Conservation (phyloP, 2,888 invertebrate species). For the Clanis bilineata region DNA sequence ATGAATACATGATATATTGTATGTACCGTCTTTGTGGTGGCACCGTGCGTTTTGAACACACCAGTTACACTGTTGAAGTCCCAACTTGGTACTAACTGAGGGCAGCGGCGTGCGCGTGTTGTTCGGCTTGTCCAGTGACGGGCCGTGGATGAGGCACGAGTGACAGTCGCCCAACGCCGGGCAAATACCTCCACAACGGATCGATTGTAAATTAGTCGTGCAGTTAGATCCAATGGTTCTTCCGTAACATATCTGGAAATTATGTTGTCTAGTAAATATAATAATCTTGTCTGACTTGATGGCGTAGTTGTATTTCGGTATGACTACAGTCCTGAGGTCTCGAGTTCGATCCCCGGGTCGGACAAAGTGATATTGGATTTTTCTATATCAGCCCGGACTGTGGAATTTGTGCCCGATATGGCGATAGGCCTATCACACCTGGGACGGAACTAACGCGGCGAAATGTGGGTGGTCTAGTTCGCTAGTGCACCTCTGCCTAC, state of each 20-base stretch:
- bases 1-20: background rate
- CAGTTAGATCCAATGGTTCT: conserved; percentile 94
- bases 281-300: no score
- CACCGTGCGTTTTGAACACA: conserved; percentile 96
- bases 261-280: background rate
- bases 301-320: no score
- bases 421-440: no score
- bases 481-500: no score
- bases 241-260: conserved; percentile 87
- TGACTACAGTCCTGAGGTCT: no score
- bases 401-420: no score
- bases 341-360: no score
- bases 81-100: conserved; percentile 88
- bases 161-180: conserved; percentile 94
- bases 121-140: conserved; percentile 71
- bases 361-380: no score
- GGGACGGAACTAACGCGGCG: no score
- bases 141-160: conserved; percentile 92
- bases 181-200: conserved; percentile 94
- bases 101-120: conserved; percentile 61
- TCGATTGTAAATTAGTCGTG: conserved; percentile 94
- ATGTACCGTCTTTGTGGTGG: conserved; percentile 90
- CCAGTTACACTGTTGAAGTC: conserved; percentile 93
- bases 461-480: no score
- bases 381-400: no score